Evolutionary conservation across 2,797 vertebrate species (phyloP).

Genomic region (Oreonectes daqikongensis): DNA sequence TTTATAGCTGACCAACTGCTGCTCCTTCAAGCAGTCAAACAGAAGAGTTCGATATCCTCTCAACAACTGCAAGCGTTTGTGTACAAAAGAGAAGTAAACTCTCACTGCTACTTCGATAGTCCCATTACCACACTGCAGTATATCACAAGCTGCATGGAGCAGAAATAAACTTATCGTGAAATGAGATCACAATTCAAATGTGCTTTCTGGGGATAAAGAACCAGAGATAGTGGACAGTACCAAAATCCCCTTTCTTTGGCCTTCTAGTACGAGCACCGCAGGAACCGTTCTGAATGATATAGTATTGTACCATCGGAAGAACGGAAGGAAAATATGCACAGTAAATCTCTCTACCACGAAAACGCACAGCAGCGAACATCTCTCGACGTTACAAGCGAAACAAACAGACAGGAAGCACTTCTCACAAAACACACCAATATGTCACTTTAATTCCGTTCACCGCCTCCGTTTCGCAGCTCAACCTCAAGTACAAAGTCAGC

Average conservation of each 20-base stretch:
- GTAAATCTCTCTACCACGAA: not conserved
- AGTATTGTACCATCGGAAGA: not conserved
- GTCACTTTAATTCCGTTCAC: slow-evolving; percentile 23
- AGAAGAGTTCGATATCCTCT: slow-evolving; percentile 51
- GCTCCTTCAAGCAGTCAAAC: slow-evolving; percentile 52
- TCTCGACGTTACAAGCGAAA: not conserved
- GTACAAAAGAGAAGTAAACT: slow-evolving; percentile 15
- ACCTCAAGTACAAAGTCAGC: slow-evolving; percentile 9
- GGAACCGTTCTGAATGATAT: not conserved
- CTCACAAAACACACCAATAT: not conserved
- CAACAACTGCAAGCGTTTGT: slow-evolving; percentile 53
- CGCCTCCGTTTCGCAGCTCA: not conserved
- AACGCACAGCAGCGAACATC: slow-evolving; percentile 4
- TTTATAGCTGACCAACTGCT: slow-evolving; percentile 64
- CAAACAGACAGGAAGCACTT: slow-evolving; percentile 6
- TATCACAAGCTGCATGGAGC: not conserved
- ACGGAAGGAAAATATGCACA: not conserved
- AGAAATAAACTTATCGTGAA: not conserved
- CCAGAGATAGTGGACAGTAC: not conserved
- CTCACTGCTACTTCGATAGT: not conserved
- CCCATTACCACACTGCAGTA: not conserved
- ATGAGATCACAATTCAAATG: slow-evolving; percentile 9
- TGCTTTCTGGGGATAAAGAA: not conserved
- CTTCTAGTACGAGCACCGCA: not conserved
- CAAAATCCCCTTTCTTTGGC: not conserved